phyloP scores from a whole-genome alignment of 2,888 invertebrate species.

The Zhuqinia jingwanae region DNA sequence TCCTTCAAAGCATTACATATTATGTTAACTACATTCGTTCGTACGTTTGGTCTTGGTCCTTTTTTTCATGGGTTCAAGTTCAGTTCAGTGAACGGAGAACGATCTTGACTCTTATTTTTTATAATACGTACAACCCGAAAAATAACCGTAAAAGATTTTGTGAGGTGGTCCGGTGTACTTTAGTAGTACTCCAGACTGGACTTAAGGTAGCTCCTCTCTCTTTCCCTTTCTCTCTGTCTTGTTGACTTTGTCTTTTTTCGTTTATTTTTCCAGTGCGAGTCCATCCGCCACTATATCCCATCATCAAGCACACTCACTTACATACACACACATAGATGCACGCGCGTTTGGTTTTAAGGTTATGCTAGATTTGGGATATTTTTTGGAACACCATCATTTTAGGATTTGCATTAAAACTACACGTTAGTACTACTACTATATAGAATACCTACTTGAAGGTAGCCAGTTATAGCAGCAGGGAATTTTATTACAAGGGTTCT shows the following conservation, averaged over 20 bases:
- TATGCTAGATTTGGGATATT: not conserved
- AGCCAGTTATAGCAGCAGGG: not conserved
- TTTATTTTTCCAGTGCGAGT: not conserved
- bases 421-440: not conserved
- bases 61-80: conserved; percentile 44
- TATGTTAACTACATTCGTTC: too few relatives aligned
- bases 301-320: too few relatives aligned
- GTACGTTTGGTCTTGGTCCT: not conserved
- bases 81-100: conserved; percentile 42
- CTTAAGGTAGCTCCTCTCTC: not conserved
- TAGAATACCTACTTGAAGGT: too few relatives aligned
- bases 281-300: not conserved
- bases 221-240: too few relatives aligned
- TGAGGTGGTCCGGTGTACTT: not conserved
- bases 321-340: too few relatives aligned
- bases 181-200: not conserved
- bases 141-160: not conserved
- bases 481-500: conserved; percentile 25
- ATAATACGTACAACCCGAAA: not conserved
- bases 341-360: conserved; percentile 12
- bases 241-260: conserved; percentile 38
- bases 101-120: conserved; percentile 6
- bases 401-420: conserved; percentile 53
- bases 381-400: conserved; percentile 25
- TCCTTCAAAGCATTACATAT: not conserved